Base-by-base conservation (phyloP, 2,113 vertebrate species). In the Procapra przewalskii region DNA sequence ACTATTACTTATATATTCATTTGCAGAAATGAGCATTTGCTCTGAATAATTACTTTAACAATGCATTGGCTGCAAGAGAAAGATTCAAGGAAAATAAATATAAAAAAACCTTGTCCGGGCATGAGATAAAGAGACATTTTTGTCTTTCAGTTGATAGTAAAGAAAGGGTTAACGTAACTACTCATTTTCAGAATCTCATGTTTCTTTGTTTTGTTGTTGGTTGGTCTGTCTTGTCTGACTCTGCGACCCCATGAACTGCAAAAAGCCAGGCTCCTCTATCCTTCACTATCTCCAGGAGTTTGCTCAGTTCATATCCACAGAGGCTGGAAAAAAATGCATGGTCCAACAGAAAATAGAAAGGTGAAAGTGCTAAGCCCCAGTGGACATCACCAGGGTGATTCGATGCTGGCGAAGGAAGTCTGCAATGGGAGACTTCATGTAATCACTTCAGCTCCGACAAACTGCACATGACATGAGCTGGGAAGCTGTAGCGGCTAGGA, bases 41-140 rank as follows among this genome's bases (percentile, higher is more conserved):
- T 95, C 79, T 95, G 80, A 75, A 54, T 92, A 87, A 59, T 92
- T 43, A 17, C 25, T 89, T 97, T 83, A 95, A 81, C 79, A 93
- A 40, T 77, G 8, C 33, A 54, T 19, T 87, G 36, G 6, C n/a
- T 33, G 1, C 15, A 91, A 7, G 43, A 43, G 6, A 12, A 95
- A 60, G 0, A 54, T 25, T 57, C 62, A 45, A 36, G 45, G 64
- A 19, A 71, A 96, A 93, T 27, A 90, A 92, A 48, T 11, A 60
- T 6, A 48, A 27, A 81, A 40, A 91, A 83, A 8, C 2, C 31
- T 6, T 13, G 14, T 19, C 36, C 27, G 19, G 60, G 19, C 2
- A 43, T 6, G 2, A 33, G 7, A 80, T 52, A 80, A 64, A 92
- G 25, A 3, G 9, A 29, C 1, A 48, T 57, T 67, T 94, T 90